Conservation (phyloP, 2,797 vertebrate species). For the Urocyon cinereoargenteus region DNA sequence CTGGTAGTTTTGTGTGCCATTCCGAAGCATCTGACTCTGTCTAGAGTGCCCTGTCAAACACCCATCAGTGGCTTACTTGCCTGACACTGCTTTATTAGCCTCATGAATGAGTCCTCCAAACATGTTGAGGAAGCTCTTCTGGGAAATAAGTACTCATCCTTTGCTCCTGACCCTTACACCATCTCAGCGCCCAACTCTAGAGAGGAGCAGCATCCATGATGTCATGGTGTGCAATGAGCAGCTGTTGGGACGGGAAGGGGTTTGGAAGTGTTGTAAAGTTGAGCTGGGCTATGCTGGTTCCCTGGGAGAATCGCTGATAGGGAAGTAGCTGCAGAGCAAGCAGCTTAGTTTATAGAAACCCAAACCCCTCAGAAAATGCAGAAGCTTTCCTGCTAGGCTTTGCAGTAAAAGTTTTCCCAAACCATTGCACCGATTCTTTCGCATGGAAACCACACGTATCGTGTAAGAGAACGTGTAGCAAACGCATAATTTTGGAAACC, state of each 20-base stretch:
- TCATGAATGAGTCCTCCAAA: neutral
- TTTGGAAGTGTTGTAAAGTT: neutral
- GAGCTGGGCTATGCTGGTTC: neutral
- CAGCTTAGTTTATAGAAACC: neutral
- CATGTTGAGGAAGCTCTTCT: neutral
- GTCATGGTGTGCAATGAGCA: neutral
- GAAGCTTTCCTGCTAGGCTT: neutral
- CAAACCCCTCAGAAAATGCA: neutral
- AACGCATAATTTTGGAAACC: neutral
- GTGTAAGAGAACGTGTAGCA: rapidly evolving
- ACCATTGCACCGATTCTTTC: constrained; percentile 41
- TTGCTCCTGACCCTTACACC: neutral
- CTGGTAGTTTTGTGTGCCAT: neutral
- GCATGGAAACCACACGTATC: neutral
- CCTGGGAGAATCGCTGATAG: neutral
- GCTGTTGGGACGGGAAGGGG: neutral
- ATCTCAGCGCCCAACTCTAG: neutral
- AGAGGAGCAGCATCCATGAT: neutral
- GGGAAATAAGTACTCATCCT: neutral
- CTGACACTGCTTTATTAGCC: neutral
- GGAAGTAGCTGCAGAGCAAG: neutral
- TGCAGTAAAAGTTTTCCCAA: constrained; percentile 3
- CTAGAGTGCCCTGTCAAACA: neutral
- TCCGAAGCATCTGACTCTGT: neutral
- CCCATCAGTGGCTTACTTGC: neutral